Base-by-base conservation (phyloP, 2,888 invertebrate species). In the Escarpia spicata region DNA sequence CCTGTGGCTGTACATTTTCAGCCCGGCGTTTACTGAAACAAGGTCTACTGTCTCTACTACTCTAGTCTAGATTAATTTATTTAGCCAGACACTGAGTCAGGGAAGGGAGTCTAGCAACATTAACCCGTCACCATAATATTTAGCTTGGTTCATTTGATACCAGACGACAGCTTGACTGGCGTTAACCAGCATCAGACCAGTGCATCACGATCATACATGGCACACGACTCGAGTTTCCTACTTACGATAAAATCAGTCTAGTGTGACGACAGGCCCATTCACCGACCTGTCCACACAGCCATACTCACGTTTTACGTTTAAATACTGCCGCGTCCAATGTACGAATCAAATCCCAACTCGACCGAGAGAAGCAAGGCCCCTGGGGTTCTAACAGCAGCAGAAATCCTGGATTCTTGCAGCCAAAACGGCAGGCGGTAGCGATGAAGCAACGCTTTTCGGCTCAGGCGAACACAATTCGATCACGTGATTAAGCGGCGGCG, bases 281-380 rank as follows among this genome's bases (percentile, higher is more conserved):
- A 75, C 26, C 75, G 75, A 12, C 52, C 52, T 9, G 75, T n/a
- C 26, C 26, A 75, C n/a, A 75, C 75, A 75, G 8, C 26, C 75
- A 75, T 75, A 75, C 75, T 75, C 75, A 75, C 75, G 75, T 75
- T 75, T 75, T 75, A 75, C 26, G 75, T 26, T 75, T n/a, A 75
- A 75, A 26, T 26, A 6, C 75, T 26, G 75, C 75, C 75, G 75
- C 75, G 75, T 75, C 19, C 75, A 26, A 75, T 75, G 75, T 75
- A 26, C 75, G 75, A 75, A 26, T 26, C 75, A 26, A 75, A 75
- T 75, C 75, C 75, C 75, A 75, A 75, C 75, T 75, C 75, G 26
- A 75, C 75, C 75, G 75, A 75, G 75, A 75, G 75, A 75, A 75
- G 75, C 75, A 75, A n/a, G 75, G 75, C 75, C 75, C 75, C 75